Evolutionary conservation across 2,888 invertebrate genomes (phyloP).

Genomic region (Diarsia brunnea): DNA sequence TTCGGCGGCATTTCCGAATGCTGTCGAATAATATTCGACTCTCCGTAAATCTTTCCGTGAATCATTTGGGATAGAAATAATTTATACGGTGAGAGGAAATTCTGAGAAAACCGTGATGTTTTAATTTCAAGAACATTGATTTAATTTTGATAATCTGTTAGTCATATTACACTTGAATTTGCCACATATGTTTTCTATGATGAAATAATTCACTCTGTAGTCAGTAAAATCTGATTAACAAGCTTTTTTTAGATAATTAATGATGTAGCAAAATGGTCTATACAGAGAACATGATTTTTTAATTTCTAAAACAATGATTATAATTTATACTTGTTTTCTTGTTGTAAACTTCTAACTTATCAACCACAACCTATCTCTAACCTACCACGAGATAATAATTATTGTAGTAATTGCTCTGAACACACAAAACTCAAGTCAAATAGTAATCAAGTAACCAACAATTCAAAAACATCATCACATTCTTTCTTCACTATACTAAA

Average conservation of each 20-base stretch:
- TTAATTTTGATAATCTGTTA: constrained; percentile 18
- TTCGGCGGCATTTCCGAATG: constrained; percentile 47
- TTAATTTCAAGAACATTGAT: constrained; percentile 25
- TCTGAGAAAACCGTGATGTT: constrained; percentile 30
- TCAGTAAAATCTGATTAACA: not conserved
- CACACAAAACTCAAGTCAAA: not conserved
- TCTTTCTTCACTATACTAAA: constrained; percentile 64
- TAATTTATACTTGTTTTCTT: no score
- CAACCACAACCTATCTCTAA: not conserved
- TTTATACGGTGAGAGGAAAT: constrained; percentile 26
- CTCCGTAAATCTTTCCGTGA: constrained; percentile 37
- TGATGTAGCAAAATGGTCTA: no score
- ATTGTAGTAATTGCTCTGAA: not conserved
- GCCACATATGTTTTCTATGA: not conserved
- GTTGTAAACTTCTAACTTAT: not conserved
- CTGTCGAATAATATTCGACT: constrained; percentile 18
- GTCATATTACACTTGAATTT: constrained; percentile 9
- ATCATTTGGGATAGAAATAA: constrained; percentile 49
- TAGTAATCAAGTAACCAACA: not conserved
- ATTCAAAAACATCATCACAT: constrained; percentile 6
- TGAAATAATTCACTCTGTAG: not conserved
- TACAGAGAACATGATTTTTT: no score
- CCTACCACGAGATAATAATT: no score
- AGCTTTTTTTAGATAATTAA: no score
- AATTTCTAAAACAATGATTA: no score